These are phyloP conservation scores for Lepeophtheirus salmonis DNA, from an alignment of 1,140 invertebrate genomes.

Conservation along the genomic window DNA sequence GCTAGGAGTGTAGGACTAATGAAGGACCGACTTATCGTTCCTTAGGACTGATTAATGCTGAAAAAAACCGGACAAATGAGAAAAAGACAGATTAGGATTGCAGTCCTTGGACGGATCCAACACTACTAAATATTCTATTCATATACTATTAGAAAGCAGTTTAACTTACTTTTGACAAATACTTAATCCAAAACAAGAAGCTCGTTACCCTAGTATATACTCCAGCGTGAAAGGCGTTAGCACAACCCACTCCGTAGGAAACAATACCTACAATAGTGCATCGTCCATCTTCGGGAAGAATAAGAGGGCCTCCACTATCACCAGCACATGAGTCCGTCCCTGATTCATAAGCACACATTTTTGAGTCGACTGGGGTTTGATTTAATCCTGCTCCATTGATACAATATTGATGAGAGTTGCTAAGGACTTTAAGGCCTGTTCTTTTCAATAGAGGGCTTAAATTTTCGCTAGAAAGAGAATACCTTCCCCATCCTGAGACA, in stretches of 20 bases:
- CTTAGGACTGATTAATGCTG: no score
- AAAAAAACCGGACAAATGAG: no score
- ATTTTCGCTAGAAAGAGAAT: not conserved
- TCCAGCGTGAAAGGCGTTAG: conserved; percentile 24
- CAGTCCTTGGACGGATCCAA: no score
- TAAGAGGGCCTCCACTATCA: conserved; percentile 22
- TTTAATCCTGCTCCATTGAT: not conserved
- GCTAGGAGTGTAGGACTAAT: no score
- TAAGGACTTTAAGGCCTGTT: not conserved
- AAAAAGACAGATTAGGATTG: no score
- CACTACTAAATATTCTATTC: no score
- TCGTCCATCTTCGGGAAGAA: conserved; percentile 12
- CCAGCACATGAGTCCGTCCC: conserved; percentile 16
- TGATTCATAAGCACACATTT: not conserved
- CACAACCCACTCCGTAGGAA: conserved; percentile 20
- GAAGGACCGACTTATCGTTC: no score
- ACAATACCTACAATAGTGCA: conserved; percentile 18
- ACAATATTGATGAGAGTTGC: not conserved
- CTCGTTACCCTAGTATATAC: conserved; percentile 28
- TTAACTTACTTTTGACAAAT: not conserved
- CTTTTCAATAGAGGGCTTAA: not conserved
- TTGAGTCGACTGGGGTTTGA: not conserved
- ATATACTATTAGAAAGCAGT: no score
- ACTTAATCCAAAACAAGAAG: conserved; percentile 26
- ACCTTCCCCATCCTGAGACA: not conserved